phyloP scores from a whole-genome alignment of 2,888 invertebrate species.

The Noctua janthina region DNA sequence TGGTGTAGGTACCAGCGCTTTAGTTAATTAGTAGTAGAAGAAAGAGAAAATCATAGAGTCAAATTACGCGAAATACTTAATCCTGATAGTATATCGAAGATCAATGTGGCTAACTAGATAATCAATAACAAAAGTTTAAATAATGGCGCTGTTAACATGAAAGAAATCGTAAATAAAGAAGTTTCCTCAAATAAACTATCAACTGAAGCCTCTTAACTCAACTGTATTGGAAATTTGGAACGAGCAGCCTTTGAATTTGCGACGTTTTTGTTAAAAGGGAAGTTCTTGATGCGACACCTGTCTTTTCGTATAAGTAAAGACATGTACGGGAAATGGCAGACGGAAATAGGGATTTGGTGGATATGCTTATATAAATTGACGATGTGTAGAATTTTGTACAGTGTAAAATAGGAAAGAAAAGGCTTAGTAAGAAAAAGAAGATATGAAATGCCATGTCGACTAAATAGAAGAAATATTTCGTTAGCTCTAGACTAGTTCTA shows the following conservation, averaged over 20 bases:
- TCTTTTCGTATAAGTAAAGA: conserved; percentile 19
- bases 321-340: conserved; percentile 10
- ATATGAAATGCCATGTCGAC: not conserved
- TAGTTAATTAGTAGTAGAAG: no score
- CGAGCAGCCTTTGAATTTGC: conserved; percentile 24
- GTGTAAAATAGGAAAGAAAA: not conserved
- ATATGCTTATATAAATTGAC: conserved; percentile 10
- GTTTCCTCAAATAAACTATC: conserved; percentile 43
- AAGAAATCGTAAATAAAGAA: conserved; percentile 48
- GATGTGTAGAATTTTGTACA: not conserved
- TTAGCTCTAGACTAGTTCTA: not conserved
- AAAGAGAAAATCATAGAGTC: not conserved
- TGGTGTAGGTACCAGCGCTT: no score
- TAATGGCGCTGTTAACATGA: conserved; percentile 6
- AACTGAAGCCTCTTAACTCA: conserved; percentile 37
- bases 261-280: conserved; percentile 43
- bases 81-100: not conserved
- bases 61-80: not conserved
- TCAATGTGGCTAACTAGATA: not conserved
- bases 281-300: conserved; percentile 28
- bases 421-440: not conserved
- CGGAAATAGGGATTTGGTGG: conserved; percentile 3
- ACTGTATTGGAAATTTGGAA: conserved; percentile 16
- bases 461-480: not conserved
- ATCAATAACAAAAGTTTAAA: conserved; percentile 13